Evolutionary conservation across 2,888 invertebrate genomes (phyloP).

Genomic region (Lasioglossum oenotherae): DNA sequence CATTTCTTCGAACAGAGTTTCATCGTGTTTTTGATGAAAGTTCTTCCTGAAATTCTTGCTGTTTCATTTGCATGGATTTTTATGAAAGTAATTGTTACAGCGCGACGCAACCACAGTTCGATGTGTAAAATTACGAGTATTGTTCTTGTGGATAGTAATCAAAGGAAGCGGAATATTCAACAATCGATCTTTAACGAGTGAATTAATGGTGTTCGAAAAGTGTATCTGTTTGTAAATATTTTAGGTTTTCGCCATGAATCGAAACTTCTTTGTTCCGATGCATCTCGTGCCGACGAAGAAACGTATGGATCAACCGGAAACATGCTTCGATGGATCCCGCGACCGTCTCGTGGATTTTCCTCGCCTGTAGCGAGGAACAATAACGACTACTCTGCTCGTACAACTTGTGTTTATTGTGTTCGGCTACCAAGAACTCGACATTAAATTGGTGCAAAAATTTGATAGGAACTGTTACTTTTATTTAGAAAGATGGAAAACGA

Average conservation of each 20-base stretch:
- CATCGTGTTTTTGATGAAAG: background rate
- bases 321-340: constrained; percentile 63
- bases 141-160: background rate
- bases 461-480: background rate
- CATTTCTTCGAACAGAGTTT: background rate
- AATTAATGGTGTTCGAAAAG: background rate
- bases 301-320: constrained; percentile 60
- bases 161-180: background rate
- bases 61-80: background rate
- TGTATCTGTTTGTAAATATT: background rate
- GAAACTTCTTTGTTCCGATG: background rate
- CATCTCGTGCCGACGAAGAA: background rate
- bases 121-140: background rate
- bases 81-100: background rate
- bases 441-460: background rate
- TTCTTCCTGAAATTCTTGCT: background rate
- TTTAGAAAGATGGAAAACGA: background rate
- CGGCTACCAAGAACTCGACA: background rate
- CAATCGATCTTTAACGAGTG: background rate
- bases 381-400: background rate
- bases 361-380: background rate
- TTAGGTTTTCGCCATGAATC: background rate
- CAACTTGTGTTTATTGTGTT: background rate
- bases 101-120: background rate
- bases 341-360: constrained; percentile 18